Evolutionary conservation across 2,888 invertebrate genomes (phyloP), one percentile per base, ranked within the genome.

Genomic region (Therioaphis trifolii): DNA sequence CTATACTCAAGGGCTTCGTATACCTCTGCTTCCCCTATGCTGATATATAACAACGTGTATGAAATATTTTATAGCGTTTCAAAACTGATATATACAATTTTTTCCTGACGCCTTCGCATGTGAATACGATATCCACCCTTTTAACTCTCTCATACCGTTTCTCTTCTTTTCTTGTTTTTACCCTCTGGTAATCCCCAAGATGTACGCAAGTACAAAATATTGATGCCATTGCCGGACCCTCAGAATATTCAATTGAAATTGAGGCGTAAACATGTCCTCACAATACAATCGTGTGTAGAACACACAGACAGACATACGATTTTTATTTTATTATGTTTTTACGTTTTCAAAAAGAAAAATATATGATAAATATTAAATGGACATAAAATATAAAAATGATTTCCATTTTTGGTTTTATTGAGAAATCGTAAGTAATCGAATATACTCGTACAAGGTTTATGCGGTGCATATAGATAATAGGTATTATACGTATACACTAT

Each of bases 21-120:
- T 58, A 15, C 71, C 49, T 52, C 68, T 43, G 43, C n/a, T 14
- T 3, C 40, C 24, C 11, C n/a, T n/a, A 12, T 40, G 18, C 27
- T 58, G 55, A 80, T 71, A 74, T 66, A 74, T 74, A 63, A 72
- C 82, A 82, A 82, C 82, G 82, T 82, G 82, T 82, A 74, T 49
- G 52, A 82, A 82, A 82, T 82, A 82, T 82, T 82, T 82, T 82
- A 82, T 82, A 52, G 72, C 74, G 63, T 63, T 66, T 72, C 82
- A 40, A 82, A 74, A 82, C 82, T 80, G 80, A 80, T 80, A 61
- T 80, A 80, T 80, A 80, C 80, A 61, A 72, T 80, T 82, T 82
- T 82, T 49, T 74, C 82, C 74, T 66, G 82, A 82, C 82, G 80
- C 80, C 80, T 80, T 61, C 61, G 46, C 80, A 80, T 74, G 82